Conservation (phyloP, 2,888 invertebrate species). For the Eumacrocentrus americanus region DNA sequence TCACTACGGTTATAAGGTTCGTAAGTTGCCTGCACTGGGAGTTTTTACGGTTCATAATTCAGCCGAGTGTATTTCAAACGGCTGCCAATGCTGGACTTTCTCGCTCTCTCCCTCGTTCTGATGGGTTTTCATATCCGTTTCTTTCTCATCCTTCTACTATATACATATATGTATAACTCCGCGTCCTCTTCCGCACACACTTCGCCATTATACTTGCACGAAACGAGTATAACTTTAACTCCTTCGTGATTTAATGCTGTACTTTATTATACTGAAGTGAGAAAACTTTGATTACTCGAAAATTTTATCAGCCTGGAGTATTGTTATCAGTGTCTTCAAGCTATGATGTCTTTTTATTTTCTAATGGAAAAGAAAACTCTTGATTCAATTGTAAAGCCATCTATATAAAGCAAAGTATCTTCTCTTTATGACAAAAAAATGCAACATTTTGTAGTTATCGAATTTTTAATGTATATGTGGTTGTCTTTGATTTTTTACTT, state of each 20-base stretch:
- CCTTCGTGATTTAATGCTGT: conserved; percentile 19
- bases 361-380: conserved; percentile 2
- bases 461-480: too few species aligned
- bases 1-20: conserved; percentile 40
- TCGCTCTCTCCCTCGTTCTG: conserved; percentile 11
- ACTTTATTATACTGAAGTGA: conserved; percentile 21
- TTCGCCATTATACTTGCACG: conserved; percentile 25
- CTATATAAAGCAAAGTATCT: too few species aligned
- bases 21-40: conserved; percentile 39
- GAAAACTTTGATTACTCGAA: conserved; percentile 30
- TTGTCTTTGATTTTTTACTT: too few species aligned
- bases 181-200: conserved; percentile 15
- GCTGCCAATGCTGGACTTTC: conserved; percentile 54
- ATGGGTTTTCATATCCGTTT: conserved; percentile 21
- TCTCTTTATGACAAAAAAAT: too few species aligned
- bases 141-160: background rate
- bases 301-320: conserved; percentile 24
- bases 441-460: too few species aligned
- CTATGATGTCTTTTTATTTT: background rate
- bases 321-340: too few species aligned
- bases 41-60: conserved; percentile 61
- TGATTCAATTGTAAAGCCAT: conserved; percentile 25
- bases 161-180: background rate
- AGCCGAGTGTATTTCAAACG: conserved; percentile 60
- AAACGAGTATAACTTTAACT: conserved; percentile 19